A percentile compares a stretch with the other conserved stretches of the same genome.
Conservation (phyloP, 2,113 vertebrate genomes). For the Climacteris rufus region DNA sequence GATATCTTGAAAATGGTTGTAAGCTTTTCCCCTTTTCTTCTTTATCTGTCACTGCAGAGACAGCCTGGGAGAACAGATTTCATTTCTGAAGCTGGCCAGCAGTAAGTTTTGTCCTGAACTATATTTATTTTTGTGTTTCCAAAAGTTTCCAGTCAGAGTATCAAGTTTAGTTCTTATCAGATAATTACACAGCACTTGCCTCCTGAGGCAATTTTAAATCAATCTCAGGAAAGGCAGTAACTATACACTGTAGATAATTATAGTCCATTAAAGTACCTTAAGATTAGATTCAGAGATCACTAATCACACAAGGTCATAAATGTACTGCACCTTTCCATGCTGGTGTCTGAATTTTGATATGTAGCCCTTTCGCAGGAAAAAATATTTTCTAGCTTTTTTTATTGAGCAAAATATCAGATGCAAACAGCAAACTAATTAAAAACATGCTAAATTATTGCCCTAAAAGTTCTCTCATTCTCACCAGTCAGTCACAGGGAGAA, state of each 20-base stretch:
- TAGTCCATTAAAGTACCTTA: slow-evolving; percentile 70
- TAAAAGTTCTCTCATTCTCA: not conserved
- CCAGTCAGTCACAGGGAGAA: not conserved
- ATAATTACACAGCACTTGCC: slow-evolving; percentile 71
- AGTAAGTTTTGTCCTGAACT: slow-evolving; percentile 46
- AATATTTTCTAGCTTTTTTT: not conserved
- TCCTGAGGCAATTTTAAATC: slow-evolving; percentile 71
- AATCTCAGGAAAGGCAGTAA: slow-evolving; percentile 68
- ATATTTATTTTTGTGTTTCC: slow-evolving; percentile 65
- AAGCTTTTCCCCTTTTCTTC: slow-evolving; percentile 12
- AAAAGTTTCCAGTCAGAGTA: slow-evolving; percentile 61
- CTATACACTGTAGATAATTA: slow-evolving; percentile 72
- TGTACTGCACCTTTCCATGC: slow-evolving; percentile 19
- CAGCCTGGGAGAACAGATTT: slow-evolving; percentile 28
- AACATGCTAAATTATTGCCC: slow-evolving; percentile 25
- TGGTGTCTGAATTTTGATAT: slow-evolving; percentile 58
- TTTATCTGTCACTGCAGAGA: slow-evolving; percentile 43
- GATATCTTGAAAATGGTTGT: not conserved
- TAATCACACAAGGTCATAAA: slow-evolving; percentile 72
- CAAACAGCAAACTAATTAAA: slow-evolving; percentile 42
- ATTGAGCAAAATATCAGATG: not conserved
- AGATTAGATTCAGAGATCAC: slow-evolving; percentile 71
- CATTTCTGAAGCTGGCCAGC: slow-evolving; percentile 34
- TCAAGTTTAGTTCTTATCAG: slow-evolving; percentile 71
- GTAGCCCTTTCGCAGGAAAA: not conserved